Conservation (phyloP, 2,888 invertebrate genomes). For the Melieria crassipennis region DNA sequence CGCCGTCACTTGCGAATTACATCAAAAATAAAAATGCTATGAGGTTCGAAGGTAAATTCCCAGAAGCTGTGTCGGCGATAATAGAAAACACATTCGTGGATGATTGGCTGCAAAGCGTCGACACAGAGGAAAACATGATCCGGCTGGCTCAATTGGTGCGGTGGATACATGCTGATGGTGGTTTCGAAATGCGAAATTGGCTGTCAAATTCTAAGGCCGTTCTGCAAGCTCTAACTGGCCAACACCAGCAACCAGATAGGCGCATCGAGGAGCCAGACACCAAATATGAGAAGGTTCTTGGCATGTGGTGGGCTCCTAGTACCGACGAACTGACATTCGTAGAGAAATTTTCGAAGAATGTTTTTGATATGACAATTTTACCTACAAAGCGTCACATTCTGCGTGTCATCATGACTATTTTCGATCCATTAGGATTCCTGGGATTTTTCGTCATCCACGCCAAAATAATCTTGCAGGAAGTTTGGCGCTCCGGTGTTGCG, state of each 20-base stretch:
- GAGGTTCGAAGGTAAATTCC: constrained; percentile 11
- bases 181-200: constrained; percentile 37
- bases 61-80: constrained; percentile 19
- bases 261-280: constrained; percentile 13
- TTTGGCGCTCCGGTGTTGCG: constrained; percentile 22
- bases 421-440: constrained; percentile 33
- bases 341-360: constrained; percentile 7
- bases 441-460: too few relatives aligned
- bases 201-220: constrained; percentile 32
- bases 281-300: constrained; percentile 16
- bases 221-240: constrained; percentile 6
- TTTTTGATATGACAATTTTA: constrained; percentile 22
- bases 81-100: constrained; percentile 26
- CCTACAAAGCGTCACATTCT: constrained; percentile 37
- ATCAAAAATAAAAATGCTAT: constrained; percentile 31
- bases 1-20: constrained; percentile 19
- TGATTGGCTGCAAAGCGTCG: constrained; percentile 29
- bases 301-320: constrained; percentile 10
- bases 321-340: constrained; percentile 12
- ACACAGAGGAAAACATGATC: constrained; percentile 15
- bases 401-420: constrained; percentile 25
- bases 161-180: constrained; percentile 31
- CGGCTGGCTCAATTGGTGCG: constrained; percentile 15
- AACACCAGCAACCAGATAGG: neutral
- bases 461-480: constrained; percentile 6